Percentiles rank a stretch among this genome's conserved stretches.
phyloP scores from a whole-genome alignment of 2,797 vertebrate species.

The Orientallactaga sibirica region DNA sequence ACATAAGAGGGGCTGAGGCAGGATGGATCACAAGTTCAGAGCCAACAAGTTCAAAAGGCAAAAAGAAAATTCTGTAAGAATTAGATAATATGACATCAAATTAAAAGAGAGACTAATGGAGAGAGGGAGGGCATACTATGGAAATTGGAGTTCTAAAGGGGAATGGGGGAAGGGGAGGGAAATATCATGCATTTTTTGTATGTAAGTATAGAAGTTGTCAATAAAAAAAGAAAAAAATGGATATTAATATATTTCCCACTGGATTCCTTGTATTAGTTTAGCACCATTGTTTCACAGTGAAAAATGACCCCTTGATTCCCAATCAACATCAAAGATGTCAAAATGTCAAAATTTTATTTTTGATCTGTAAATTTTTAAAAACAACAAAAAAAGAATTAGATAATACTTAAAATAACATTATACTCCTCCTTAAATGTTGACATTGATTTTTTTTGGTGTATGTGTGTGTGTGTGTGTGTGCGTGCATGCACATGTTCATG shows the following conservation, averaged over 20 bases:
- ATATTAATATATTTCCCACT: neutral
- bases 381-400: neutral
- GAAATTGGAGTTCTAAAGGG: no score
- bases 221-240: neutral
- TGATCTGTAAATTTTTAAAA: neutral
- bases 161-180: no score
- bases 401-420: slow-evolving; percentile 56
- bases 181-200: no score
- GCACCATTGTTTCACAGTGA: neutral
- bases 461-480: no score
- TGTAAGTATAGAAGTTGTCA: no score
- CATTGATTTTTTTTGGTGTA: neutral
- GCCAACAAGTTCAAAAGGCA: neutral
- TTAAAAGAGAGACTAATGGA: no score
- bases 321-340: neutral
- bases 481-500: no score
- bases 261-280: neutral
- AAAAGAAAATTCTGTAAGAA: neutral
- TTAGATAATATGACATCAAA: neutral
- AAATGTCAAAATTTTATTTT: neutral
- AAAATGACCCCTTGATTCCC: neutral
- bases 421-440: neutral
- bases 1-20: neutral
- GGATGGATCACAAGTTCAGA: neutral
- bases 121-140: no score